These are phyloP conservation scores for Myocastor coypus DNA, from an alignment of 2,113 vertebrate species.

Conservation along the genomic window DNA sequence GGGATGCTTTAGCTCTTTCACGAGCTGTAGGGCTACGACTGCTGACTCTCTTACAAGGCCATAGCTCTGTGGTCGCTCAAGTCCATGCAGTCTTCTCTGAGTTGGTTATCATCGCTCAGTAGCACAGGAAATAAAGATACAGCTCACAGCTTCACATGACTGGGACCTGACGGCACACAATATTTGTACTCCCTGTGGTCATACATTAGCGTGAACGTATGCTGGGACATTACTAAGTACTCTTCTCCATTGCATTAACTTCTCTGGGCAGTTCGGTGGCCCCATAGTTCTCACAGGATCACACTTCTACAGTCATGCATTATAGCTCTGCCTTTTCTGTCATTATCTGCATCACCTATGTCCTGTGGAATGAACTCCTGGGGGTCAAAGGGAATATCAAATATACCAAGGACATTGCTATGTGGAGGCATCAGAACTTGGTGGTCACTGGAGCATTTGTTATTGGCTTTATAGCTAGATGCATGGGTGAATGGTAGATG, in stretches of 20 bases:
- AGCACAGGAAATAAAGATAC: background rate
- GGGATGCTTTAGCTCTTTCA: background rate
- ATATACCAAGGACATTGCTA: rapidly evolving
- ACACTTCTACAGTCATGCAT: too few species aligned
- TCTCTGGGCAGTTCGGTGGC: background rate
- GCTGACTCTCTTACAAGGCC: background rate
- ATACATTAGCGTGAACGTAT: background rate
- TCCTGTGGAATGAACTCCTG: rapidly evolving
- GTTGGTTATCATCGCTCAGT: background rate
- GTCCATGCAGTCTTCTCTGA: background rate
- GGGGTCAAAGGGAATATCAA: background rate
- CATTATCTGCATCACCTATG: rapidly evolving
- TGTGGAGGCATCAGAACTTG: rapidly evolving
- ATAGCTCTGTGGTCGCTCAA: background rate
- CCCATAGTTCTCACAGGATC: background rate
- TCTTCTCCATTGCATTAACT: too few species aligned
- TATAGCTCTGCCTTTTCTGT: too few species aligned
- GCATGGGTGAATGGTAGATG: too few species aligned
- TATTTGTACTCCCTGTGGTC: rapidly evolving
- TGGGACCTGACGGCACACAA: background rate
- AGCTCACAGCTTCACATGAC: background rate
- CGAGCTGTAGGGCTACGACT: background rate
- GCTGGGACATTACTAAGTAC: background rate
- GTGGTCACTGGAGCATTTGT: background rate
- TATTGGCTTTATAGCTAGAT: rapidly evolving